Evolutionary conservation across 2,797 vertebrate species (phyloP).

Genomic region (Leuciscus waleckii): DNA sequence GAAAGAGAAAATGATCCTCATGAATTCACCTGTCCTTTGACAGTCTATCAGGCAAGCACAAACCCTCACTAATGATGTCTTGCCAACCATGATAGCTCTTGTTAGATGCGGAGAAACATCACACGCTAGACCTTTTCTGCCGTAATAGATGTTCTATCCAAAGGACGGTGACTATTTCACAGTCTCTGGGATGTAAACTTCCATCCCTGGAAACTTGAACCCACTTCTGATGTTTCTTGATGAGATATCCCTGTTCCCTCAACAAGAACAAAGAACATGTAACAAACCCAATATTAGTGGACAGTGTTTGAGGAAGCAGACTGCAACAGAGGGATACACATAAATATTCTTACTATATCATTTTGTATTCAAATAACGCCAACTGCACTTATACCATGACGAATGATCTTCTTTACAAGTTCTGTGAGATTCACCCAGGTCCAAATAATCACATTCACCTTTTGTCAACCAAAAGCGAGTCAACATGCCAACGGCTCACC

Average conservation of each 20-base stretch:
- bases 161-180: slow-evolving; percentile 51
- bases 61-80: slow-evolving; percentile 51
- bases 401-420: too few species aligned
- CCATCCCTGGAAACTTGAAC: slow-evolving; percentile 42
- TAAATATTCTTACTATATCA: too few species aligned
- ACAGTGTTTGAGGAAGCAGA: slow-evolving; percentile 22
- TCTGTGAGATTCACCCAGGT: too few species aligned
- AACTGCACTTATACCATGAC: too few species aligned
- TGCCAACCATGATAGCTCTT: slow-evolving; percentile 47
- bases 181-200: slow-evolving; percentile 43
- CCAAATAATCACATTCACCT: too few species aligned
- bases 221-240: slow-evolving; percentile 38
- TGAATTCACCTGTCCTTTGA: slow-evolving; percentile 59
- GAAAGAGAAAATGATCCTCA: slow-evolving; percentile 48
- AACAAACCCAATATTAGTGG: slow-evolving; percentile 44
- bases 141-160: slow-evolving; percentile 39
- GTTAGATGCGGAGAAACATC: slow-evolving; percentile 53
- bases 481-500: slow-evolving; percentile 28
- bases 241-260: slow-evolving; percentile 40
- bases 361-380: too few species aligned
- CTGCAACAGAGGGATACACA: background rate
- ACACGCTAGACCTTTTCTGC: slow-evolving; percentile 49
- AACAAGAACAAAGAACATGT: slow-evolving; percentile 45
- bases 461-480: slow-evolving; percentile 37
- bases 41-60: slow-evolving; percentile 52